Conservation (phyloP, 2,888 invertebrate genomes). For the Notocelia uddmanniana region DNA sequence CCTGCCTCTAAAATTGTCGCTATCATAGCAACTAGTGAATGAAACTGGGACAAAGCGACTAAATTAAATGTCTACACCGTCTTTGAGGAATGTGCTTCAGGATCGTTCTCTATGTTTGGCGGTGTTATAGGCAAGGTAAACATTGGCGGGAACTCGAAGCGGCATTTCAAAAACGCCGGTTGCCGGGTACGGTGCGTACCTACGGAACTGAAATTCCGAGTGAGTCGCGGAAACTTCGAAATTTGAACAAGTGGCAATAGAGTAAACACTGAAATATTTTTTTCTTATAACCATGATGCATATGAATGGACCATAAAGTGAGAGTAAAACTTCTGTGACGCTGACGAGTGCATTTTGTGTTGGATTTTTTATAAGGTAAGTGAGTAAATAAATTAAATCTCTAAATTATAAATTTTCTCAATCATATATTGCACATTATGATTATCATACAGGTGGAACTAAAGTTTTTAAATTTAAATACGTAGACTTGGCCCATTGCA, state of each 20-base stretch:
- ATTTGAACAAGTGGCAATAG: constrained; percentile 51
- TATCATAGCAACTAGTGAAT: constrained; percentile 26
- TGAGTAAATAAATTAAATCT: not conserved
- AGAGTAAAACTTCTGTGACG: constrained; percentile 12
- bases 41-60: constrained; percentile 25
- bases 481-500: no score
- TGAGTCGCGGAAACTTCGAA: constrained; percentile 53
- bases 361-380: constrained; percentile 33
- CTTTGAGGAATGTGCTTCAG: not conserved
- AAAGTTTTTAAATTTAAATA: no score
- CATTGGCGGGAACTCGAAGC: constrained; percentile 60
- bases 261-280: constrained; percentile 28
- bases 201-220: constrained; percentile 47
- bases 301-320: constrained; percentile 31
- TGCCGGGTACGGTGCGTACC: constrained; percentile 51
- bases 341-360: constrained; percentile 17
- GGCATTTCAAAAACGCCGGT: constrained; percentile 66
- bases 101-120: constrained; percentile 17
- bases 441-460: no score
- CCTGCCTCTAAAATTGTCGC: constrained; percentile 12
- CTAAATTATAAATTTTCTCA: no score
- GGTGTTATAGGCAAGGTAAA: constrained; percentile 47
- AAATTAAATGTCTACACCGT: constrained; percentile 13
- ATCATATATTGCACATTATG: no score
- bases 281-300: constrained; percentile 28